Percentiles rank a stretch among this genome's conserved stretches.
phyloP scores from a whole-genome alignment of 1,140 invertebrate genomes.

The Leptinotarsa defecta region DNA sequence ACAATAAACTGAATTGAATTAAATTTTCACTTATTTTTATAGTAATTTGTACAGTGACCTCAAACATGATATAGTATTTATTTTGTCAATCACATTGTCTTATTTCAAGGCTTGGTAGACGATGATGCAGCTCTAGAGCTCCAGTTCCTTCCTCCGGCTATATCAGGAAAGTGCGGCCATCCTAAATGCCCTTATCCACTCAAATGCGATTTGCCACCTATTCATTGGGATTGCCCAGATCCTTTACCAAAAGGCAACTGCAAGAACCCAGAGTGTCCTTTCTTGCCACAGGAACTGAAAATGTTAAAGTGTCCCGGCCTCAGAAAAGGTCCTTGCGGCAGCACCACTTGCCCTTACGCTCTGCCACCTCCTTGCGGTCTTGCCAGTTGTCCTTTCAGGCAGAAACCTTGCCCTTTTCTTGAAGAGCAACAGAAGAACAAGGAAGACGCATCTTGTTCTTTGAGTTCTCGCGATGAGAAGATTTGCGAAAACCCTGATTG shows the following conservation, averaged over 20 bases:
- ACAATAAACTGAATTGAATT: no score
- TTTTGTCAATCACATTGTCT: not conserved
- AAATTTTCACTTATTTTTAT: no score
- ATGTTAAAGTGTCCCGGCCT: constrained; percentile 26
- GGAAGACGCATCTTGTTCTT: constrained; percentile 17
- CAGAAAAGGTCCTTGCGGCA: constrained; percentile 43
- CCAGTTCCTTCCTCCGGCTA: constrained; percentile 39
- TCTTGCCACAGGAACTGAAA: constrained; percentile 32
- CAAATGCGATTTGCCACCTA: constrained; percentile 39
- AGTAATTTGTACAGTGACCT: no score
- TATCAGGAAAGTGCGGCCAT: constrained; percentile 40
- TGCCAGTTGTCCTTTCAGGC: constrained; percentile 42
- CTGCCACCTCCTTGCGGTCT: constrained; percentile 40
- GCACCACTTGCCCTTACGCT: constrained; percentile 43
- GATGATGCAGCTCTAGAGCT: constrained; percentile 44
- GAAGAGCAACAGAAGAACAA: constrained; percentile 2
- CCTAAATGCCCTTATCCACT: constrained; percentile 40
- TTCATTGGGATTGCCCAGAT: constrained; percentile 56
- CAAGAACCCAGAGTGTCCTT: constrained; percentile 52
- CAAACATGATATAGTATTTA: not conserved
- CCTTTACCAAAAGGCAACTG: constrained; percentile 51
- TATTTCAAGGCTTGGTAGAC: constrained; percentile 36
- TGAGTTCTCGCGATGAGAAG: not conserved
- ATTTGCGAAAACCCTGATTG: constrained; percentile 40
- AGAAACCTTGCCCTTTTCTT: constrained; percentile 35